A percentile compares a stretch with the other conserved stretches of the same genome.
Conservation (phyloP, 2,113 vertebrate species). For the Manacus vitellinus region DNA sequence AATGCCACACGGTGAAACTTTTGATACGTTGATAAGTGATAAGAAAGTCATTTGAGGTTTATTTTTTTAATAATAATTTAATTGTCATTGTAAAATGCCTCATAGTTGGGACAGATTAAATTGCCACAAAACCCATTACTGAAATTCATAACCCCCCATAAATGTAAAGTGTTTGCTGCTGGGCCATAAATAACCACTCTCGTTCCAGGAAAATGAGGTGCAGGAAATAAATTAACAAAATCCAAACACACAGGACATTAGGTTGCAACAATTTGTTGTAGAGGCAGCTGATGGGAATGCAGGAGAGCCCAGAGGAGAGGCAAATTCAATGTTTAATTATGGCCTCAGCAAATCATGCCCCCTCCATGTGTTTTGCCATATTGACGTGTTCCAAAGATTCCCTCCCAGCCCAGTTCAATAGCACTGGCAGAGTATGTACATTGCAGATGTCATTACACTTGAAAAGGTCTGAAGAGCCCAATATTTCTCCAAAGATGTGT, state of each 20-base stretch:
- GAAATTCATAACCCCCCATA: conserved; percentile 82
- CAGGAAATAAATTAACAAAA: conserved; percentile 81
- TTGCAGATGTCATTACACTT: conserved; percentile 42
- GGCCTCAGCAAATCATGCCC: conserved; percentile 67
- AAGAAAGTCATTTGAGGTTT: conserved; percentile 77
- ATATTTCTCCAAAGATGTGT: conserved; percentile 27
- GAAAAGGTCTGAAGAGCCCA: conserved; percentile 43
- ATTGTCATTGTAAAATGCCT: conserved; percentile 83
- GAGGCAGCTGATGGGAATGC: conserved; percentile 54
- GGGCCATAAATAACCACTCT: conserved; percentile 77
- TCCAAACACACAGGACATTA: conserved; percentile 76
- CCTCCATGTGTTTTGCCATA: conserved; percentile 41
- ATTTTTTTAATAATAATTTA: conserved; percentile 84
- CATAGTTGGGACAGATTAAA: conserved; percentile 82
- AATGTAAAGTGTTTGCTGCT: conserved; percentile 79
- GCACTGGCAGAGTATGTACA: background rate
- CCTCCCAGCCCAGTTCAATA: conserved; percentile 23
- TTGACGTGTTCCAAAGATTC: conserved; percentile 33
- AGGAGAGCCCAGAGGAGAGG: conserved; percentile 49
- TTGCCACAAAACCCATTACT: conserved; percentile 79
- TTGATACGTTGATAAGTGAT: conserved; percentile 79
- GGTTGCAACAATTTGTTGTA: conserved; percentile 73
- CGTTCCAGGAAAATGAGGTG: conserved; percentile 78
- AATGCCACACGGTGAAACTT: conserved; percentile 70
- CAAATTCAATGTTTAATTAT: conserved; percentile 70